Evolutionary conservation across 2,113 vertebrate species (phyloP).

Genomic region (Leucoraja erinaceus): DNA sequence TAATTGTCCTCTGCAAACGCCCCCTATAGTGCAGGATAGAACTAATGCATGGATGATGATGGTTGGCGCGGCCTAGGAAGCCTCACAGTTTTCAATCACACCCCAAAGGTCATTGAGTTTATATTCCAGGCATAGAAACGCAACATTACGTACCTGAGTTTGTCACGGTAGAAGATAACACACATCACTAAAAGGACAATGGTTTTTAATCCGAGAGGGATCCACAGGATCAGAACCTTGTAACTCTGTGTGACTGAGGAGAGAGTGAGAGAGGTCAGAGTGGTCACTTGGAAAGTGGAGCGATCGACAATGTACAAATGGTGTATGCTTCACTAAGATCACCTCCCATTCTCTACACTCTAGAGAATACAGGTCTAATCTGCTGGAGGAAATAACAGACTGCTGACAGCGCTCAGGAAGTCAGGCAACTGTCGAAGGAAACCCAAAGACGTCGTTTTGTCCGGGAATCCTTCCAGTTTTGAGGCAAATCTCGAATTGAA

Average conservation of each 20-base stretch:
- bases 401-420: no score
- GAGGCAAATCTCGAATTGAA: no score
- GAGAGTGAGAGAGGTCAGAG: not conserved
- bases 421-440: no score
- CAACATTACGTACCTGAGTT: not conserved
- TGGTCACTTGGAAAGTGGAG: not conserved
- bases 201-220: not conserved
- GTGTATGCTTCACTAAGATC: no score
- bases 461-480: no score
- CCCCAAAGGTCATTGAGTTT: not conserved
- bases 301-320: not conserved
- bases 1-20: no score
- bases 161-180: not conserved
- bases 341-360: no score
- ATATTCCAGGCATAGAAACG: not conserved
- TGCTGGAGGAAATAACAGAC: no score
- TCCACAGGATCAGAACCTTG: not conserved
- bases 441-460: no score
- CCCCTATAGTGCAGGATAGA: no score
- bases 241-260: not conserved
- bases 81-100: not conserved
- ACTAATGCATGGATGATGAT: not conserved
- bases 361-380: no score
- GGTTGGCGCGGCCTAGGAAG: not conserved
- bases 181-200: not conserved